Evolutionary conservation across 2,113 vertebrate genomes (phyloP).

Genomic region (Pelobates fuscus): DNA sequence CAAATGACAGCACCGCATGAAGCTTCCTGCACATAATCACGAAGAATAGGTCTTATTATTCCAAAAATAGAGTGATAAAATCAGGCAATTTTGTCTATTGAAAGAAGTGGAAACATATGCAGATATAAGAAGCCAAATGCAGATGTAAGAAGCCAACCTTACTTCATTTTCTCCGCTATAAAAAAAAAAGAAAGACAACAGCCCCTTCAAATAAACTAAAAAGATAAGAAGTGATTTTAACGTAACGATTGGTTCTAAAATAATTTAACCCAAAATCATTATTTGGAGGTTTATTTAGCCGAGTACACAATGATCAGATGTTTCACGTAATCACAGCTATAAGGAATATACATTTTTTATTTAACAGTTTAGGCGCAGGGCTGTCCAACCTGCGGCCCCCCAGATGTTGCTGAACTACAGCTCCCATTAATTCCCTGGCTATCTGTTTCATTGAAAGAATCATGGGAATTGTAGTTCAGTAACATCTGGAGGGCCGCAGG

Average conservation of each 20-base stretch:
- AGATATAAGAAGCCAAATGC: slow-evolving; percentile 42
- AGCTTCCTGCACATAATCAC: slow-evolving; percentile 49
- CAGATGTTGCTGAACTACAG: too few relatives aligned
- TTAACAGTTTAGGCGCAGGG: too few relatives aligned
- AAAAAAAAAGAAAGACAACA: slow-evolving; percentile 3
- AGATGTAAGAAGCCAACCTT: slow-evolving; percentile 31
- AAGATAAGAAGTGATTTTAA: background rate
- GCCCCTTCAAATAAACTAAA: too few relatives aligned
- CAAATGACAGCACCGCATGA: slow-evolving; percentile 41
- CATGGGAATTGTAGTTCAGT: too few relatives aligned
- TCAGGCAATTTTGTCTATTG: slow-evolving; percentile 48
- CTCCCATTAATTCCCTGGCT: too few relatives aligned
- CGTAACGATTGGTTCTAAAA: slow-evolving; percentile 5
- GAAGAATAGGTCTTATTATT: slow-evolving; percentile 49
- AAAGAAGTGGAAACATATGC: slow-evolving; percentile 48
- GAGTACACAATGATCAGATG: background rate
- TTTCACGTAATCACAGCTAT: background rate
- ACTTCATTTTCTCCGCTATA: slow-evolving; percentile 8
- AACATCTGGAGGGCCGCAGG: too few relatives aligned
- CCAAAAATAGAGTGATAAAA: slow-evolving; percentile 51
- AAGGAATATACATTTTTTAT: background rate
- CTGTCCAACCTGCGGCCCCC: too few relatives aligned
- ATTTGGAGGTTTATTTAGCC: background rate
- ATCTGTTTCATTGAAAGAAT: too few relatives aligned
- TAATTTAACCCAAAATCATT: slow-evolving; percentile 22